Conservation (phyloP, 2,888 invertebrate species). For the Pardosa pseudoannulata region DNA sequence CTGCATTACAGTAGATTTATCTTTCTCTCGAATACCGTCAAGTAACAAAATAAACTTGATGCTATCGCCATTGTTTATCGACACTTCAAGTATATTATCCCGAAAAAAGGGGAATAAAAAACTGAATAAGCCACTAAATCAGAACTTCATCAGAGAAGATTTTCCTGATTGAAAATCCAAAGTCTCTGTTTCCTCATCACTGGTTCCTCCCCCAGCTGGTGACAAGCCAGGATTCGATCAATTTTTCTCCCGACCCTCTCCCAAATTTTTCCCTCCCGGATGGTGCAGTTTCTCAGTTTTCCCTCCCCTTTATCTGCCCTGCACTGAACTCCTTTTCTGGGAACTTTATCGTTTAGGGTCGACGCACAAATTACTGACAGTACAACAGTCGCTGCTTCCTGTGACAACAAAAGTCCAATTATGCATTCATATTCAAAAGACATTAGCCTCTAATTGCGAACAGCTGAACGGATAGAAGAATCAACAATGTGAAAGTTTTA, state of each 20-base stretch:
- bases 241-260: constrained; percentile 55
- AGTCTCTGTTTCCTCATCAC: constrained; percentile 65
- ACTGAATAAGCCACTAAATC: constrained; percentile 60
- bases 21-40: background rate
- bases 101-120: constrained; percentile 21
- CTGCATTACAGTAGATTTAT: background rate
- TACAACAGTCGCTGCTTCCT: background rate
- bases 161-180: constrained; percentile 69
- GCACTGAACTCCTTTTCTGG: constrained; percentile 33
- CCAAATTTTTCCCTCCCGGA: constrained; percentile 5
- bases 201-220: constrained; percentile 65
- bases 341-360: constrained; percentile 61
- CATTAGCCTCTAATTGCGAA: background rate
- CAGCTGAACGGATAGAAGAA: background rate
- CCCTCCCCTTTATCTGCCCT: constrained; percentile 52
- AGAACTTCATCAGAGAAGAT: constrained; percentile 70
- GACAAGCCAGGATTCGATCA: constrained; percentile 67
- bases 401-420: background rate
- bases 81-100: constrained; percentile 2
- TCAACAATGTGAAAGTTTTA: too few species aligned
- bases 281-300: constrained; percentile 9
- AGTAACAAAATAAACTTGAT: constrained; percentile 1
- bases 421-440: background rate
- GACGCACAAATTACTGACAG: constrained; percentile 45
- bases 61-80: constrained; percentile 11